Evolutionary conservation across 53 echinoderm and acorn worm genomes (phyloP).

Genomic region (Paracentrotus lividus): DNA sequence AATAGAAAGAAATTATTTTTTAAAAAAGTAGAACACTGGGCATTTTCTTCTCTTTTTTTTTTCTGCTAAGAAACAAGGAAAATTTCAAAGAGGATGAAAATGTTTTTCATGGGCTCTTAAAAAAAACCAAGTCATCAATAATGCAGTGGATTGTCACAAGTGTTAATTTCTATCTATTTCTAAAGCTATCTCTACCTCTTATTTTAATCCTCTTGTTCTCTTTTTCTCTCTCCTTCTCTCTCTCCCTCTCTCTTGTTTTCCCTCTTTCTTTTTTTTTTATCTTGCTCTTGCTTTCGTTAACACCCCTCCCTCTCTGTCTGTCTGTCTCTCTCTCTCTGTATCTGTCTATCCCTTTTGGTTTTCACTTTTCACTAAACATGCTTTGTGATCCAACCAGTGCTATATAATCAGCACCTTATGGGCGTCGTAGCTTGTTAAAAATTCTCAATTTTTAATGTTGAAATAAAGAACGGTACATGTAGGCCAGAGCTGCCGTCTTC

Average conservation of each 20-base stretch:
- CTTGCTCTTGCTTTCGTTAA: neutral
- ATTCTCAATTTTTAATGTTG: neutral
- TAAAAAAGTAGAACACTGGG: too few relatives aligned
- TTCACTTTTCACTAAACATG: neutral
- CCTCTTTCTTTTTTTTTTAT: neutral
- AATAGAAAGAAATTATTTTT: too few relatives aligned
- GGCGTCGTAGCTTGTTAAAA: neutral
- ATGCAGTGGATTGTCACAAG: too few relatives aligned
- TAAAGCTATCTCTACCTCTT: neutral
- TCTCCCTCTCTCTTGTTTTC: neutral
- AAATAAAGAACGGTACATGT: too few relatives aligned
- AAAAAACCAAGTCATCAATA: too few relatives aligned
- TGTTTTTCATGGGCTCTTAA: too few relatives aligned
- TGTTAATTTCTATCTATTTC: too few relatives aligned
- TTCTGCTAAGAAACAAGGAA: too few relatives aligned
- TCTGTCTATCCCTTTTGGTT: neutral
- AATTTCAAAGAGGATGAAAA: too few relatives aligned
- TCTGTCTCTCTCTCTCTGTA: neutral
- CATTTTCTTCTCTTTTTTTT: too few relatives aligned
- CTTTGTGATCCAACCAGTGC: neutral
- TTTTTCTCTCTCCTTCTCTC: neutral
- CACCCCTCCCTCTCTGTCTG: neutral
- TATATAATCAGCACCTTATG: neutral
- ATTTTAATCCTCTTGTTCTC: neutral
- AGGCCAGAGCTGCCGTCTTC: neutral